Conservation (phyloP, 2,113 vertebrate genomes). For the Callipepla californica region DNA sequence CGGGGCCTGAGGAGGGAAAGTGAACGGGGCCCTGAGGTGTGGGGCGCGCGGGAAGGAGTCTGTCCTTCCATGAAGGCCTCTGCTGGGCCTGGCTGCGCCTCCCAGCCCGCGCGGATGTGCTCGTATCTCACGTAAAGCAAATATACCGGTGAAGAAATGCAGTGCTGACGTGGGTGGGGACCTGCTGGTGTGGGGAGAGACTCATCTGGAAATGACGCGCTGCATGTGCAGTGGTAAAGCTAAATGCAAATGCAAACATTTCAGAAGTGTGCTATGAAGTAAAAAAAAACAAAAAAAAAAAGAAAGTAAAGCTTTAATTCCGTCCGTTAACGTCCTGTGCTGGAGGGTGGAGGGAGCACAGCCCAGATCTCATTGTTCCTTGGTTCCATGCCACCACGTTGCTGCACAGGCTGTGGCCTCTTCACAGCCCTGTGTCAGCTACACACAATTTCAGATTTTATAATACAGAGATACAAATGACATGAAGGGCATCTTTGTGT, state of each 20-base stretch:
- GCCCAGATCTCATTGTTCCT: not conserved
- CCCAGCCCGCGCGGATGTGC: no score
- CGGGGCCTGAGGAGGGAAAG: no score
- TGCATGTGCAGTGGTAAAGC: no score
- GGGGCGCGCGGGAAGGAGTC: no score
- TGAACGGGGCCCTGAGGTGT: no score
- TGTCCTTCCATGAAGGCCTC: no score
- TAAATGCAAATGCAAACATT: not conserved
- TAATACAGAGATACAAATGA: not conserved
- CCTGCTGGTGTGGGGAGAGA: not conserved
- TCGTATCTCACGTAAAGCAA: not conserved
- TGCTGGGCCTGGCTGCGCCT: no score
- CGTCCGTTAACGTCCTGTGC: not conserved
- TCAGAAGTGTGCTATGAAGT: not conserved
- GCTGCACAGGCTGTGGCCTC: not conserved
- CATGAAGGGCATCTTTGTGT: not conserved
- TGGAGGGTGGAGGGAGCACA: not conserved
- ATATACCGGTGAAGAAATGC: not conserved
- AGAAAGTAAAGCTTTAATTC: not conserved
- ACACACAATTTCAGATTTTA: not conserved
- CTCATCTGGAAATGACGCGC: not conserved
- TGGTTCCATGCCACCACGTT: not conserved
- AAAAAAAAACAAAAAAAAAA: no score
- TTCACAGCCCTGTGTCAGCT: not conserved
- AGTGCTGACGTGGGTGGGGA: not conserved